Evolutionary conservation across 2,797 vertebrate genomes (phyloP).

Genomic region (Sparidentex hasta): DNA sequence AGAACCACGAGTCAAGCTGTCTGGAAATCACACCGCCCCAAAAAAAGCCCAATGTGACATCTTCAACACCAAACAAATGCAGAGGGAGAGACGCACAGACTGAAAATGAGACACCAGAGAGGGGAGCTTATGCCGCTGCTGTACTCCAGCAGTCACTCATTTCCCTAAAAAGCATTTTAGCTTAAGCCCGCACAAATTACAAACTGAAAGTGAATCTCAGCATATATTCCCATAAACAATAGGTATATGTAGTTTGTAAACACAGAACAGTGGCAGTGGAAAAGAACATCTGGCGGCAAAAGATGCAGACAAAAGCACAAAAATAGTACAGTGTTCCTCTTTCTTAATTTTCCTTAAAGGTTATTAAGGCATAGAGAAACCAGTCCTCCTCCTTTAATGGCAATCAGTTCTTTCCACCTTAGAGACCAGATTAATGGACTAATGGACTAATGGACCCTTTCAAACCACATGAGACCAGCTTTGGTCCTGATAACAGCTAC

Average conservation of each 20-base stretch:
- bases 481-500: neutral
- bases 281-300: neutral
- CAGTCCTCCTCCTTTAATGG: neutral
- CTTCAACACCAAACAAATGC: conserved; percentile 64
- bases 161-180: conserved; percentile 24
- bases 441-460: conserved; percentile 10
- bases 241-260: neutral
- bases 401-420: neutral
- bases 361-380: conserved; percentile 5
- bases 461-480: neutral
- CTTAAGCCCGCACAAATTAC: conserved; percentile 26
- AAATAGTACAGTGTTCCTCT: neutral
- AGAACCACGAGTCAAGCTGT: conserved; percentile 87
- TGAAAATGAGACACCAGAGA: conserved; percentile 46
- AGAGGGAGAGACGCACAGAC: conserved; percentile 46
- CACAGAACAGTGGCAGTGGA: neutral
- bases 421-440: conserved; percentile 15
- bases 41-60: conserved; percentile 58
- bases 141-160: conserved; percentile 37
- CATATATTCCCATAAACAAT: conserved; percentile 8
- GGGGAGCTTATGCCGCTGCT: conserved; percentile 40
- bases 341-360: neutral
- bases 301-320: conserved; percentile 17
- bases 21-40: conserved; percentile 68
- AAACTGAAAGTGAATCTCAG: conserved; percentile 20